Evolutionary conservation across 2,113 vertebrate genomes (phyloP).

Genomic region (Fukomys damarensis): DNA sequence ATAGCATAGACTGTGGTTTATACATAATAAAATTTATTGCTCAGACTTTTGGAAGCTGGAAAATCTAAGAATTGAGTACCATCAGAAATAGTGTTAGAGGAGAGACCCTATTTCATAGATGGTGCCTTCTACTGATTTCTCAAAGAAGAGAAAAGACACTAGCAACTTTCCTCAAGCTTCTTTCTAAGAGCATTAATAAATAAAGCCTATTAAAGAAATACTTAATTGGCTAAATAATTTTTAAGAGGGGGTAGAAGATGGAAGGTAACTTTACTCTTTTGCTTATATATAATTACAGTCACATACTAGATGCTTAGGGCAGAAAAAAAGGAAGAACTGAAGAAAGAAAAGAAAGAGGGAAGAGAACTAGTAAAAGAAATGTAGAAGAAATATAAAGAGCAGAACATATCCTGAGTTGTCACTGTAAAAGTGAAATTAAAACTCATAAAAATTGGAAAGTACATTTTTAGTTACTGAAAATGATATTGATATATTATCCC

Average conservation of each 20-base stretch:
- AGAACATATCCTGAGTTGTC: neutral
- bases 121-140: neutral
- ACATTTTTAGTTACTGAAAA: constrained; percentile 7
- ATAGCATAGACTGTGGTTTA: neutral
- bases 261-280: neutral
- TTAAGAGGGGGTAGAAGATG: too few species aligned
- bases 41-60: neutral
- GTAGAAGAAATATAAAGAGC: neutral
- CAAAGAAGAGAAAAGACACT: neutral
- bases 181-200: neutral
- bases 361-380: neutral
- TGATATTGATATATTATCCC: neutral
- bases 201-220: neutral
- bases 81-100: neutral
- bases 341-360: neutral
- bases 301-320: neutral
- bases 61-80: neutral
- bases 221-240: neutral
- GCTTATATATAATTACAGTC: neutral
- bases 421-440: neutral
- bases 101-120: neutral
- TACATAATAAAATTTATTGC: neutral
- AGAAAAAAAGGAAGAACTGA: neutral
- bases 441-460: neutral
- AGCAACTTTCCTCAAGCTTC: neutral